Percentiles rank a stretch among this genome's conserved stretches.
phyloP scores from a whole-genome alignment of 92 coral and sea anemone species.

The Epizoanthus illoricatus region DNA sequence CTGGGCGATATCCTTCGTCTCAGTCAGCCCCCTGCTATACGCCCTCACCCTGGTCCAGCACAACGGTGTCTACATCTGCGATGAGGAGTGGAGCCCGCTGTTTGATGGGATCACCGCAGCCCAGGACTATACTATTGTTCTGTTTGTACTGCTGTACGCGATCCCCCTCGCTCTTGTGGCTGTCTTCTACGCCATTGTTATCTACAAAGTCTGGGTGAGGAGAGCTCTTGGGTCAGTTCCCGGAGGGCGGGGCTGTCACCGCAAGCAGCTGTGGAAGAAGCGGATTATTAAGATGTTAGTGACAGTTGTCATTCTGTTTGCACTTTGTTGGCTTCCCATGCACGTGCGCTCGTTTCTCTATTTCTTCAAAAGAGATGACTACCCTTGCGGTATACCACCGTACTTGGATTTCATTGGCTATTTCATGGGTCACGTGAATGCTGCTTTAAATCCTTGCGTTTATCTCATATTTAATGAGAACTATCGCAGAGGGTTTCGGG shows the following conservation, averaged over 20 bases:
- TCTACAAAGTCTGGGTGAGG: conserved; percentile 34
- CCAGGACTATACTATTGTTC: conserved; percentile 23
- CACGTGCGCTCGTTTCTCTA: conserved; percentile 42
- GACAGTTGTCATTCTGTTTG: conserved; percentile 17
- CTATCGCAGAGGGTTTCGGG: conserved; percentile 8
- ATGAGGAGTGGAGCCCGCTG: conserved; percentile 35
- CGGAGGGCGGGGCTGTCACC: too few species aligned
- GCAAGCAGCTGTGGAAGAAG: conserved; percentile 32
- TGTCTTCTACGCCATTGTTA: conserved; percentile 17
- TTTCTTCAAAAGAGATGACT: conserved; percentile 31
- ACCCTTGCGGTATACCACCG: conserved; percentile 29
- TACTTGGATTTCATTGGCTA: conserved; percentile 36
- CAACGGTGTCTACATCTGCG: conserved; percentile 19
- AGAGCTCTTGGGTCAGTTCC: conserved; percentile 3
- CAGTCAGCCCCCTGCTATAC: conserved; percentile 31
- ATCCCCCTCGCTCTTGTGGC: conserved; percentile 16
- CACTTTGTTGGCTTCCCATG: conserved; percentile 37
- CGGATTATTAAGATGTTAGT: conserved; percentile 29
- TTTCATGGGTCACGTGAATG: conserved; percentile 33
- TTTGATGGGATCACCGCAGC: conserved; percentile 26
- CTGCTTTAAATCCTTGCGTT: conserved; percentile 33
- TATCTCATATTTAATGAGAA: conserved; percentile 25
- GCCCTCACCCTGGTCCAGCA: neutral
- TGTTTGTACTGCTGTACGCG: conserved; percentile 20
- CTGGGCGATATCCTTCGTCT: conserved; percentile 20